A percentile compares a stretch with the other conserved stretches of the same genome.
These are phyloP conservation scores for Drosophila gunungcola DNA, from an alignment of 1,140 invertebrate genomes.

Conservation along the genomic window DNA sequence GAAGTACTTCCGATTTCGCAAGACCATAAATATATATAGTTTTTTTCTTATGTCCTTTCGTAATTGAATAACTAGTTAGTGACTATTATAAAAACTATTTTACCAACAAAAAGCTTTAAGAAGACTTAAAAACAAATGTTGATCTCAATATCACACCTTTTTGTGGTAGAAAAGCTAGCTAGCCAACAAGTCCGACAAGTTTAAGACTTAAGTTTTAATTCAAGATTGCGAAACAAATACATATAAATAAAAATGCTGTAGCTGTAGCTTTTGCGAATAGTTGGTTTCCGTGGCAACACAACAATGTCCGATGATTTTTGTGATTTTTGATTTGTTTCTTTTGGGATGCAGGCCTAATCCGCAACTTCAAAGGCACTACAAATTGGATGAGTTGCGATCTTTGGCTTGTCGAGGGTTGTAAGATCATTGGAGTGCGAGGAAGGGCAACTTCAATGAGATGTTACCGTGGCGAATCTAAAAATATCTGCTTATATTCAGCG, in stretches of 20 bases:
- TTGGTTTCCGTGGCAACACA: conserved; percentile 37
- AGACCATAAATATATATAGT: neutral
- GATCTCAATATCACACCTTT: conserved; percentile 40
- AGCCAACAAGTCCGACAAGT: conserved; percentile 36
- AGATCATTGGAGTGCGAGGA: conserved; percentile 34
- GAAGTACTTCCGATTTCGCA: neutral
- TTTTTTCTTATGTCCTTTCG: neutral
- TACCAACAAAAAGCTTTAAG: neutral
- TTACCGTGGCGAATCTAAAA: conserved; percentile 69
- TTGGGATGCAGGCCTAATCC: conserved; percentile 52
- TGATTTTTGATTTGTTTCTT: conserved; percentile 10
- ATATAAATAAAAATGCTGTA: conserved; percentile 27
- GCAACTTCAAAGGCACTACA: conserved; percentile 47
- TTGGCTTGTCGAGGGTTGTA: conserved; percentile 22
- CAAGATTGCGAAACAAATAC: conserved; percentile 42
- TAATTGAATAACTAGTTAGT: neutral
- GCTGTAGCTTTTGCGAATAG: conserved; percentile 6
- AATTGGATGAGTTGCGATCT: conserved; percentile 44
- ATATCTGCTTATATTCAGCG: conserved; percentile 19
- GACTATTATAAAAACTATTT: conserved; percentile 1
- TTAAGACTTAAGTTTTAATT: conserved; percentile 38
- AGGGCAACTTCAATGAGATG: conserved; percentile 48
- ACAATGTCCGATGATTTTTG: conserved; percentile 20
- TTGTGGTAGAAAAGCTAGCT: conserved; percentile 1
- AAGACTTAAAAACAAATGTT: conserved; percentile 19